Percentiles rank a stretch among this genome's conserved stretches.
Evolutionary conservation across 2,888 invertebrate genomes (phyloP).

Genomic region (Meiosimyza decipiens): DNA sequence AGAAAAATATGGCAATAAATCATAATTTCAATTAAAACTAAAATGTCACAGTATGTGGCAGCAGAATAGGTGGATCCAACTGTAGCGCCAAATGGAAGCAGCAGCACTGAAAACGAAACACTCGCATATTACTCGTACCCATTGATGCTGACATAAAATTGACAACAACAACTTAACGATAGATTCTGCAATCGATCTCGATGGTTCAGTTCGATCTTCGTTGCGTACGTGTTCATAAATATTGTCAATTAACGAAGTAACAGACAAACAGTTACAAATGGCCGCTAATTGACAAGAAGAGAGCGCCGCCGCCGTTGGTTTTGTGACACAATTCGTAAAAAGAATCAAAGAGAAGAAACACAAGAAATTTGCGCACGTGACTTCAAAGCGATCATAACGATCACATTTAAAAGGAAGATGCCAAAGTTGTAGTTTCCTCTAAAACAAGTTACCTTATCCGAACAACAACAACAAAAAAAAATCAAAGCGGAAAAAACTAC

Average conservation of each 20-base stretch:
- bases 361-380: constrained; percentile 39
- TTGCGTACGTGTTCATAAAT: constrained; percentile 63
- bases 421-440: constrained; percentile 35
- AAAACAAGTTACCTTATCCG: constrained; percentile 55
- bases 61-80: neutral
- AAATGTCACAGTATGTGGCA: constrained; percentile 18
- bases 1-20: constrained; percentile 13
- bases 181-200: neutral
- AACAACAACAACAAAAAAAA: neutral
- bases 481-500: neutral
- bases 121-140: neutral
- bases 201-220: constrained; percentile 12
- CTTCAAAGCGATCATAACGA: constrained; percentile 23
- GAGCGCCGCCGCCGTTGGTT: constrained; percentile 13
- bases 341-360: constrained; percentile 13
- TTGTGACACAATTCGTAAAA: constrained; percentile 32
- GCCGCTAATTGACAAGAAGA: constrained; percentile 59
- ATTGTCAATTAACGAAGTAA: constrained; percentile 56
- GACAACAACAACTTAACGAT: no score
- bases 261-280: constrained; percentile 54
- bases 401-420: constrained; percentile 3
- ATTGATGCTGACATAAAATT: no score
- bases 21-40: constrained; percentile 37
- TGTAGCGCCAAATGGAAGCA: neutral
- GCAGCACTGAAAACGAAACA: constrained; percentile 6